A percentile compares a stretch with the other conserved stretches of the same genome.
Evolutionary conservation across 1,140 invertebrate genomes (phyloP).

Genomic region (Octopus bimaculoides): DNA sequence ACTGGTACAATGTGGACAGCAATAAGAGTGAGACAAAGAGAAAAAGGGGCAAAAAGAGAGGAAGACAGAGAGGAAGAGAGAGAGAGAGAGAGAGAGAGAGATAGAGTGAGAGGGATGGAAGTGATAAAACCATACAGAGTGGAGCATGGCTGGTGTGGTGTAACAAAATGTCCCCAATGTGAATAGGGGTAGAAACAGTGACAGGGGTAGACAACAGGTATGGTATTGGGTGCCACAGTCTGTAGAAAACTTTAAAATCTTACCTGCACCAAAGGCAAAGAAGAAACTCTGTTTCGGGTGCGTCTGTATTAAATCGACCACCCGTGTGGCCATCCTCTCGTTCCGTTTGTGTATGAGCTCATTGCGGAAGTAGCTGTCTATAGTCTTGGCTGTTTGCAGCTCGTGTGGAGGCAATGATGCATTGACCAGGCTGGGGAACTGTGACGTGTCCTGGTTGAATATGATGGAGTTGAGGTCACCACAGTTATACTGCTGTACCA

Average conservation of each 20-base stretch:
- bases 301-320: slow-evolving; percentile 55
- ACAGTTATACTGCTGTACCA: slow-evolving; percentile 64
- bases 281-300: slow-evolving; percentile 62
- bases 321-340: slow-evolving; percentile 59
- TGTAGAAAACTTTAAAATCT: slow-evolving; percentile 12
- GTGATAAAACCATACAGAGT: not conserved
- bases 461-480: slow-evolving; percentile 62
- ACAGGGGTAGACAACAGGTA: not conserved
- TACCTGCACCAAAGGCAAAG: slow-evolving; percentile 65
- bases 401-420: slow-evolving; percentile 42
- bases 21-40: not conserved
- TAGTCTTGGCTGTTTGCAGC: slow-evolving; percentile 53
- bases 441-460: slow-evolving; percentile 59
- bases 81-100: not conserved
- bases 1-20: not conserved
- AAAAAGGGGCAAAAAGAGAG: not conserved
- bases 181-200: not conserved
- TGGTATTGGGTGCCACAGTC: not conserved
- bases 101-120: not conserved
- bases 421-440: slow-evolving; percentile 51
- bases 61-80: not conserved
- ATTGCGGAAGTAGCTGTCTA: slow-evolving; percentile 62
- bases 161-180: too few species aligned
- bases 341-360: slow-evolving; percentile 63
- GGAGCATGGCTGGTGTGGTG: too few species aligned